Conservation (phyloP, 2,888 invertebrate species). For the Hofmannophila pseudospretella region DNA sequence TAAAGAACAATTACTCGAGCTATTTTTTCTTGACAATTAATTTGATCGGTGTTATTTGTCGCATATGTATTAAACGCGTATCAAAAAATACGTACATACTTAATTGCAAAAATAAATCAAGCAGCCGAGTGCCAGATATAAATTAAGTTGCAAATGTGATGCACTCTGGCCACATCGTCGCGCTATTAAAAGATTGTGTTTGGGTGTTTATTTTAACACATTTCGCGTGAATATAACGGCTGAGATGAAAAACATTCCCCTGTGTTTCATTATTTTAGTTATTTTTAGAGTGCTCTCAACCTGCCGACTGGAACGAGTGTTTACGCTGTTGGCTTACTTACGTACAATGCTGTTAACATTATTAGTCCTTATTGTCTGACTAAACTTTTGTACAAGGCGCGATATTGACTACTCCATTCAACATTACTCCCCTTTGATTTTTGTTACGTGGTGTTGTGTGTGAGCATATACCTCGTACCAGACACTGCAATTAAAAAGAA, state of each 20-base stretch:
- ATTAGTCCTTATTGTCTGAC: constrained; percentile 44
- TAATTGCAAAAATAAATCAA: constrained; percentile 63
- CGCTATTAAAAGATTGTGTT: constrained; percentile 70
- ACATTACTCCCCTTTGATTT: too few species aligned
- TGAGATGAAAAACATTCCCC: constrained; percentile 77
- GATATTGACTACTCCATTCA: too few species aligned
- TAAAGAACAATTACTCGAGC: constrained; percentile 8
- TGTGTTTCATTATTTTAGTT: constrained; percentile 73
- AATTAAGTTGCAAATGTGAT: constrained; percentile 59
- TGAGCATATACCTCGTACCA: too few species aligned
- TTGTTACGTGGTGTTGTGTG: too few species aligned
- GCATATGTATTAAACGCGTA: constrained; percentile 44
- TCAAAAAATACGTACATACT: constrained; percentile 31
- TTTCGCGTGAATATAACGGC: constrained; percentile 72
- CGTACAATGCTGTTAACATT: constrained; percentile 63
- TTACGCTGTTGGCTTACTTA: constrained; percentile 63
- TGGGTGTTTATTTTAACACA: constrained; percentile 75
- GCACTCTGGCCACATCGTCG: constrained; percentile 64
- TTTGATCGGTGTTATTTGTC: constrained; percentile 43
- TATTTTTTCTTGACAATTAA: constrained; percentile 39
- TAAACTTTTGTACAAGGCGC: too few species aligned
- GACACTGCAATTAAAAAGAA: constrained; percentile 51
- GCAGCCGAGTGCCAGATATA: constrained; percentile 52
- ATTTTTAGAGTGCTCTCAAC: constrained; percentile 72
- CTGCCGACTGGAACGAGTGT: constrained; percentile 66